phyloP scores from a whole-genome alignment of 2,888 invertebrate genomes.

The Ditula angustiorana region DNA sequence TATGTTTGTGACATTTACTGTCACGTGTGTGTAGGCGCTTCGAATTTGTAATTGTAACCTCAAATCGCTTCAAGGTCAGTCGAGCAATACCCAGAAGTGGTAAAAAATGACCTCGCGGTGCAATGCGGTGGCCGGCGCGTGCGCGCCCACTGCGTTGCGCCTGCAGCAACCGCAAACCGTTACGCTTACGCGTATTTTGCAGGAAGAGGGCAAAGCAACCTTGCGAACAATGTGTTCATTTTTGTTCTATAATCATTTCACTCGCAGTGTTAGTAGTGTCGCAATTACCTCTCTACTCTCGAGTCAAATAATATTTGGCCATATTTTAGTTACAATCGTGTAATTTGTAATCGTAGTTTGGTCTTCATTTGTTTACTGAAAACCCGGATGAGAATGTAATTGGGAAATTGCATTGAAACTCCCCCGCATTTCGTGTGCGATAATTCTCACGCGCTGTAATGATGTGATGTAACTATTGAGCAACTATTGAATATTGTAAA shows the following conservation, averaged over 20 bases:
- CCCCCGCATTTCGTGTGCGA: constrained; percentile 53
- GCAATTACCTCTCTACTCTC: too few relatives aligned
- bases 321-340: too few relatives aligned
- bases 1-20: constrained; percentile 63
- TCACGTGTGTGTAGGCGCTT: constrained; percentile 53
- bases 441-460: constrained; percentile 60
- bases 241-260: neutral
- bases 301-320: too few relatives aligned
- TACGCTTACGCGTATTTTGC: constrained; percentile 46
- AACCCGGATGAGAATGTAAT: constrained; percentile 42
- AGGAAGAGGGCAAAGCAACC: constrained; percentile 43
- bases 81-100: constrained; percentile 72
- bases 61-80: constrained; percentile 73
- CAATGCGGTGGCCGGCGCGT: constrained; percentile 57
- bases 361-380: too few relatives aligned
- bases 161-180: constrained; percentile 29
- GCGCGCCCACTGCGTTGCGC: constrained; percentile 21
- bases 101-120: constrained; percentile 72
- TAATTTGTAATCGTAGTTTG: too few relatives aligned
- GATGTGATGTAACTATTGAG: constrained; percentile 47
- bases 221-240: constrained; percentile 26
- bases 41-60: constrained; percentile 73
- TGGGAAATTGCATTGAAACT: constrained; percentile 45
- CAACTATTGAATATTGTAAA: constrained; percentile 45
- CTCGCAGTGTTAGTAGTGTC: too few relatives aligned